Evolutionary conservation across 2,797 vertebrate species (phyloP).

Genomic region (Sebastiscus albofasciatus): DNA sequence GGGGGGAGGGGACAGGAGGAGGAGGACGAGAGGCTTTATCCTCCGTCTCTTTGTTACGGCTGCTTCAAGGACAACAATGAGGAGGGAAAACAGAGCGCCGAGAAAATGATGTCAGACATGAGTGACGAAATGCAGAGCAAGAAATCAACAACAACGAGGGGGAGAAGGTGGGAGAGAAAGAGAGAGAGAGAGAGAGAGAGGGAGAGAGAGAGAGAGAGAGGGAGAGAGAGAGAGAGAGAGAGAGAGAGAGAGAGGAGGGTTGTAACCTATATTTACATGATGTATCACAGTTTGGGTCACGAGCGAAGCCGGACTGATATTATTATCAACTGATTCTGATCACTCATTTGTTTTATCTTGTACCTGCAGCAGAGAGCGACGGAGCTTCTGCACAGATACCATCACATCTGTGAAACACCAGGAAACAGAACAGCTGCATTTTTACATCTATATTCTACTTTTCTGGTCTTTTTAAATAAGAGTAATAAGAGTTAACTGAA

Average conservation of each 20-base stretch:
- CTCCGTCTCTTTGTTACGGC: constrained; percentile 70
- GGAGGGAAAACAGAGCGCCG: constrained; percentile 27
- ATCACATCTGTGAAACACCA: neutral
- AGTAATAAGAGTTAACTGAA: neutral
- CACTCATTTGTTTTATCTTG: neutral
- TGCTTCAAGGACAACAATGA: constrained; percentile 63
- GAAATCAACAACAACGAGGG: neutral
- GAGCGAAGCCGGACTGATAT: neutral
- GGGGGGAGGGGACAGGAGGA: constrained; percentile 34
- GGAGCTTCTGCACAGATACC: neutral
- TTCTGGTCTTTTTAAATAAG: neutral
- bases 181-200: no score
- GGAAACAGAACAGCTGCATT: neutral
- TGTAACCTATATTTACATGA: neutral
- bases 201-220: neutral
- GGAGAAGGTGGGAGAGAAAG: no score
- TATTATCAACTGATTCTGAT: neutral
- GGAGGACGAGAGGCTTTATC: constrained; percentile 32
- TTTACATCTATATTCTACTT: neutral
- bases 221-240: no score
- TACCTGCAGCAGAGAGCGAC: neutral
- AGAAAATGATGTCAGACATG: constrained; percentile 19
- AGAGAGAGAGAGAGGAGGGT: neutral
- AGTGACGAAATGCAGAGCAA: constrained; percentile 61
- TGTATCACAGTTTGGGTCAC: neutral